These are phyloP conservation scores for Sarotherodon lohbergeri DNA, from an alignment of 2,113 vertebrate genomes.

Conservation along the genomic window DNA sequence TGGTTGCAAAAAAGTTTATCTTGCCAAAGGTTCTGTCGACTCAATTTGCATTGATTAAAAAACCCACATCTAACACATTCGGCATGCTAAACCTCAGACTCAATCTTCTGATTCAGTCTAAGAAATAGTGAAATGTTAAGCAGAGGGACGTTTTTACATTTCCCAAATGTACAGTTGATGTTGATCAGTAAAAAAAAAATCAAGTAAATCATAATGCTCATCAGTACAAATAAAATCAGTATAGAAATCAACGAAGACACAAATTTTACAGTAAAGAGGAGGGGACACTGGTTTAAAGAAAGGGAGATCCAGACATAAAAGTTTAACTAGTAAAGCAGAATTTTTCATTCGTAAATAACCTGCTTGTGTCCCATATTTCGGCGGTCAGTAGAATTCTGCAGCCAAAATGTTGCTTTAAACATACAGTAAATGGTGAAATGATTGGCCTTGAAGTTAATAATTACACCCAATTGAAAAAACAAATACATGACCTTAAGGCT, in stretches of 20 bases:
- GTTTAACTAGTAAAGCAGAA: background rate
- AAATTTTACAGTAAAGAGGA: background rate
- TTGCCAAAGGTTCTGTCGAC: background rate
- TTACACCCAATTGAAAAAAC: constrained; percentile 20
- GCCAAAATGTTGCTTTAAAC: background rate
- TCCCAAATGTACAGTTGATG: background rate
- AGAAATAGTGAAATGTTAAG: background rate
- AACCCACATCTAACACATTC: background rate
- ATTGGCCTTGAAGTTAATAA: constrained; percentile 24
- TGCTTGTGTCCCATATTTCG: background rate
- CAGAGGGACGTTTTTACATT: background rate
- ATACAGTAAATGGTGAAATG: background rate
- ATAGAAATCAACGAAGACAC: background rate
- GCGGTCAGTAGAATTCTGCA: background rate
- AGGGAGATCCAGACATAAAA: background rate
- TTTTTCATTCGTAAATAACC: background rate
- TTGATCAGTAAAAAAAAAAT: background rate
- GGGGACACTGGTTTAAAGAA: background rate
- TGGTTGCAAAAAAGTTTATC: background rate
- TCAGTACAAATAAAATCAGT: background rate
- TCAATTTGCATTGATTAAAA: background rate
- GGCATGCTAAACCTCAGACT: background rate
- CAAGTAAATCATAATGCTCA: background rate
- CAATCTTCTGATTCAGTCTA: background rate
- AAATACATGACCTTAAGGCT: background rate